Evolutionary conservation across 2,797 vertebrate genomes (phyloP).

Genomic region (Argya squamiceps): DNA sequence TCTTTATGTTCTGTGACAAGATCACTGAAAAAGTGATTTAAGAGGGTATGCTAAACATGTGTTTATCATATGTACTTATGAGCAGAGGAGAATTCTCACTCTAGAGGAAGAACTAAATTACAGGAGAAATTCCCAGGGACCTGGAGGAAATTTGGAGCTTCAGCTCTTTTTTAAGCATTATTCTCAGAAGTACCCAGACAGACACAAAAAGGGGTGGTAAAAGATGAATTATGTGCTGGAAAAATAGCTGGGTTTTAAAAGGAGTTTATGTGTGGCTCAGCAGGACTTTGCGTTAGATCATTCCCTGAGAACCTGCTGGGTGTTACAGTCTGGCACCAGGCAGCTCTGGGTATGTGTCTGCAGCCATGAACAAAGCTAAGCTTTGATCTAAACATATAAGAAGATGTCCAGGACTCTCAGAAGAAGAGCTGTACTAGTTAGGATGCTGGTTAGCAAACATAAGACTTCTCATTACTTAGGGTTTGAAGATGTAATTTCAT

Average conservation of each 20-base stretch:
- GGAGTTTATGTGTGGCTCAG: background rate
- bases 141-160: background rate
- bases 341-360: background rate
- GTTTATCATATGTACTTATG: background rate
- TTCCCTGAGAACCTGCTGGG: background rate
- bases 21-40: background rate
- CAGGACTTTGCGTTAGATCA: background rate
- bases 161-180: background rate
- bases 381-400: background rate
- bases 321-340: background rate
- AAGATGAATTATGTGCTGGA: background rate
- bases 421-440: background rate
- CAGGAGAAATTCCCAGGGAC: background rate
- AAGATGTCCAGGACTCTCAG: background rate
- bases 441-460: background rate
- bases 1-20: background rate
- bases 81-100: background rate
- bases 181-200: background rate
- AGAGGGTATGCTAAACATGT: background rate
- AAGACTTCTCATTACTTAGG: background rate
- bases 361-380: background rate
- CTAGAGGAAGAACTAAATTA: background rate
- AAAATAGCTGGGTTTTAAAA: constrained; percentile 6
- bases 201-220: background rate
- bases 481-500: background rate